Percentiles rank a stretch among this genome's conserved stretches.
Evolutionary conservation across 1,140 invertebrate species (phyloP).

Genomic region (Bombus fervidus): DNA sequence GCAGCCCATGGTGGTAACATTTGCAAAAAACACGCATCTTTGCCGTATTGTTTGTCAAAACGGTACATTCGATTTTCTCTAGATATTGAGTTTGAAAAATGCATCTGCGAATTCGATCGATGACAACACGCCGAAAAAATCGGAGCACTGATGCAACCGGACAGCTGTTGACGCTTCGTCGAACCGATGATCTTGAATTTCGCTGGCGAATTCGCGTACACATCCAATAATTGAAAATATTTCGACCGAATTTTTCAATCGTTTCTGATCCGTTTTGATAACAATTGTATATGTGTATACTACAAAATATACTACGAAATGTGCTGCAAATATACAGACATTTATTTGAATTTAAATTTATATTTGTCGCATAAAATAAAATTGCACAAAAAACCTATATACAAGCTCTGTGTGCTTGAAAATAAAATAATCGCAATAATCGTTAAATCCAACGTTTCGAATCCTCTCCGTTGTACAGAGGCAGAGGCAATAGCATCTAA

Average conservation of each 20-base stretch:
- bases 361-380: neutral
- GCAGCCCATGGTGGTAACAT: neutral
- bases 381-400: no score
- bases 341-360: neutral
- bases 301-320: neutral
- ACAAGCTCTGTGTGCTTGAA: neutral
- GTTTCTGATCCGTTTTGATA: neutral
- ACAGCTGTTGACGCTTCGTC: neutral
- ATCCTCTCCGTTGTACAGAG: neutral
- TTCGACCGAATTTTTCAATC: neutral
- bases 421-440: neutral
- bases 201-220: neutral
- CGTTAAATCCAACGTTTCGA: no score
- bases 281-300: neutral
- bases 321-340: no score
- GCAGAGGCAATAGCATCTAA: neutral
- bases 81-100: conserved; percentile 20
- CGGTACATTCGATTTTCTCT: neutral
- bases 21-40: neutral
- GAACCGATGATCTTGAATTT: neutral
- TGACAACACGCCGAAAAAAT: neutral
- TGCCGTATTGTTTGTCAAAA: conserved; percentile 2
- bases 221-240: neutral
- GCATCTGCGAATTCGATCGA: neutral
- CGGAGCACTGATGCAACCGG: neutral